Base-by-base conservation (phyloP, 2,797 vertebrate species). In the Botia almorhae region DNA sequence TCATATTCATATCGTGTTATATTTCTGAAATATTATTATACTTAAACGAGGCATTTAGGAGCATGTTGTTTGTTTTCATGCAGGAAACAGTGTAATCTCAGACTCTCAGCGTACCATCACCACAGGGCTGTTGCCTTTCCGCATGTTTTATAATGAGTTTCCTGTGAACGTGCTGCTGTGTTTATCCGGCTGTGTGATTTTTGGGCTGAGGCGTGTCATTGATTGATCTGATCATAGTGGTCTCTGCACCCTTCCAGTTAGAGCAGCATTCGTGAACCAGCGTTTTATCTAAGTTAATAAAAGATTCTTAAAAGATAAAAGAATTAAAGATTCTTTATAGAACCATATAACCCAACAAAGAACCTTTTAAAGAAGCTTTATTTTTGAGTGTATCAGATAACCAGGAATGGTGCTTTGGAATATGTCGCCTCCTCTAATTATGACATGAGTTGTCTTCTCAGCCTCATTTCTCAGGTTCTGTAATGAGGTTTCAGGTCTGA, bases 171-270 rank as follows among this genome's bases (percentile, higher is more conserved):
- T 82, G 69, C 50, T 48, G 64, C 60, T 65, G 58, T 29, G 43
- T 64, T 76, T 53, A 55, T 50, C 58, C 53, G 56, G 48, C 43
- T 29, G 26, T 8, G 46, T 8, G 46, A 50, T 33, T 33, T 33
- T 76, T 58, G 78, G 55, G 21, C 74, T 16, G 80, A 64, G 56
- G 68, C 74, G 63, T 60, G 63, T 84, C 64, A 84, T 84, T 81
- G 83, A 81, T 78, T 84, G 43, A 64, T 69, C 61, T 65, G 39
- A 55, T 74, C 68, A 69, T 21, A 46, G 70, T 72, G 65, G 48
- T 64, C 60, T 74, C 74, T 81, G 69, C 69, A 33, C 16, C 78
- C 68, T 74, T 73, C 81, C 77, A 83, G 75, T 83, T 78, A 72
- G 13, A 29, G 53, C 55, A 33, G 14, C 51, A 48, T 73, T 55